Evolutionary conservation across 2,113 vertebrate species (phyloP).

Genomic region (Orycteropus afer): DNA sequence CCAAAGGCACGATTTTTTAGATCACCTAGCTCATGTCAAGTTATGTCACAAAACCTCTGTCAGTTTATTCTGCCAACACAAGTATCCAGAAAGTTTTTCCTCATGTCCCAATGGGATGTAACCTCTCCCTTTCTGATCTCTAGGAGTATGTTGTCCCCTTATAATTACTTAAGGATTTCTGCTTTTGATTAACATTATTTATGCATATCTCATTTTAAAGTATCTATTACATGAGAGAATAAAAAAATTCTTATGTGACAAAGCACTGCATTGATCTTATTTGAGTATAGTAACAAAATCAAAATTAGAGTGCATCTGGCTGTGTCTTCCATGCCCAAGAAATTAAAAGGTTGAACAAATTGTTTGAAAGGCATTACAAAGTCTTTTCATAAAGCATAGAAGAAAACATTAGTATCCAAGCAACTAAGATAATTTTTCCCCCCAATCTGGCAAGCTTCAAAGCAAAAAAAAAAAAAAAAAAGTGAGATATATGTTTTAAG

Average conservation of each 20-base stretch:
- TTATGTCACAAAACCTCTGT: neutral
- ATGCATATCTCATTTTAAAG: slow-evolving; percentile 10
- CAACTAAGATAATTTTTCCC: slow-evolving; percentile 65
- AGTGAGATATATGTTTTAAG: slow-evolving; percentile 14
- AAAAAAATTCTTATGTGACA: neutral
- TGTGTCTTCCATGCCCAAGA: slow-evolving; percentile 27
- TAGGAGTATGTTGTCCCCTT: neutral
- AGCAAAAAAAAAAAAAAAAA: neutral
- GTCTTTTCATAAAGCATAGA: slow-evolving; percentile 58
- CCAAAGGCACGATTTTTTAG: neutral
- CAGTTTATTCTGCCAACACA: neutral
- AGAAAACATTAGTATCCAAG: slow-evolving; percentile 78
- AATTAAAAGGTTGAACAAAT: slow-evolving; percentile 71
- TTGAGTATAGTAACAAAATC: slow-evolving; percentile 13
- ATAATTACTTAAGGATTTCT: neutral
- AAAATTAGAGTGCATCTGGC: slow-evolving; percentile 57
- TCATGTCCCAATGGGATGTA: neutral
- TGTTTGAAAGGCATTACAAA: slow-evolving; percentile 61
- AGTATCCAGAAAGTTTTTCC: neutral
- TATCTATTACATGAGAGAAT: neutral
- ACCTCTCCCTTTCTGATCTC: neutral
- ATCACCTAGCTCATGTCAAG: neutral
- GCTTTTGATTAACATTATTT: neutral
- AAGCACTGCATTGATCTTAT: neutral
- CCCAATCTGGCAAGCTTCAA: slow-evolving; percentile 21